Evolutionary conservation across 2,113 vertebrate species (phyloP), one percentile per base, ranked within the genome.

Genomic region (Tetraodon nigroviridis): DNA sequence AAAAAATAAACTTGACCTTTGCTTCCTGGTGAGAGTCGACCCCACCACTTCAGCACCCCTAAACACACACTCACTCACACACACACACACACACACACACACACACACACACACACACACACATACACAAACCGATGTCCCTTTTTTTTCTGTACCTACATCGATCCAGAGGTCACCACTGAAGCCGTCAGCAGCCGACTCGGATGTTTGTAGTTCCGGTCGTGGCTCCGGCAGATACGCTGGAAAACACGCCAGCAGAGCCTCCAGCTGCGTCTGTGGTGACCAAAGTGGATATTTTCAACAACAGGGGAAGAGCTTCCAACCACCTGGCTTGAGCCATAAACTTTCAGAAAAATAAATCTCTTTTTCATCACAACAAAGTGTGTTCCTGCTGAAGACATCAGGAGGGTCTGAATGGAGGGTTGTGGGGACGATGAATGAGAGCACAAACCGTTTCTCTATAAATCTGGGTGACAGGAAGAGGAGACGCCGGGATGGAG

Each of bases 1-100:
- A 76, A 88, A 86, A 90, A 90, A 89, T 89, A 90, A 89, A 89
- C 89, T 90, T 90, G 86, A 89, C 86, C 85, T 60, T 44, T 58
- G 56, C 64, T 75, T 88, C 85, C 84, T 76, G 73, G 64, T 18
- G 73, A 84, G 73, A 74, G 56, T 19, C 83, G 82, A 86, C 84
- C 84, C 71, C 51, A 16, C 29, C 40, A 71, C 76, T 62, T 67
- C 51, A 60, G 50, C 64, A 42, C 63, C 62, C 76, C 64, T 68
- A 55, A 61, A 62, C 51, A 55, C 60, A 61, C 55, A 58, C 47
- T 59, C 54, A 53, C 47, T 44, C 27, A 51, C 40, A 59, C 14
- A 17, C 4, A 46, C 44, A 46, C 44, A 46, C 44, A 46, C 42
- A 44, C 42, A 44, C 42, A 44, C 42, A 44, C 42, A 42, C 41